phyloP scores from a whole-genome alignment of 2,113 vertebrate species.

The Bagarius yarrelli region DNA sequence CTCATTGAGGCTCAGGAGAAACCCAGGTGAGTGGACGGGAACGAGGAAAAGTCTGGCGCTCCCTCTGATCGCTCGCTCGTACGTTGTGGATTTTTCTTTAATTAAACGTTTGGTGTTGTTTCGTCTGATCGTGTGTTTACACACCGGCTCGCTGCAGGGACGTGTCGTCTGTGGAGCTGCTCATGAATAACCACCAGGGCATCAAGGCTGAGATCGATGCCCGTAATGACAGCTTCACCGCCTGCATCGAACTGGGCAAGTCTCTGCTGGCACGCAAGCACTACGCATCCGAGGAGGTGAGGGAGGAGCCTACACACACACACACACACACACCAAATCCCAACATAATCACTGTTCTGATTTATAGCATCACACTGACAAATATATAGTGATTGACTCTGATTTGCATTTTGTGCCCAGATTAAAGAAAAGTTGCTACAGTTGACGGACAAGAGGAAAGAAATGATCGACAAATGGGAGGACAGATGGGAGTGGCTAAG shows the following conservation, averaged over 20 bases:
- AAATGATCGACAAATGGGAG: conserved; percentile 99
- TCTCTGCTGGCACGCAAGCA: conserved; percentile 90
- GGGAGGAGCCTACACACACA: neutral
- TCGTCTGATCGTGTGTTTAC: neutral
- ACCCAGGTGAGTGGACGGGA: conserved; percentile 68
- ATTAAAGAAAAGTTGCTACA: conserved; percentile 95
- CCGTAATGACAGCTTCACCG: conserved; percentile 92
- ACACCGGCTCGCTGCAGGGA: conserved; percentile 71
- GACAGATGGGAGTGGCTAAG: conserved; percentile 98
- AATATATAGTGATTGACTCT: neutral
- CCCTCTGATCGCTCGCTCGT: no score
- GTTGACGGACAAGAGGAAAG: conserved; percentile 96
- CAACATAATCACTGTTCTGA: neutral
- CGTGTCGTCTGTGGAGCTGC: conserved; percentile 91
- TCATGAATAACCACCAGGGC: conserved; percentile 98
- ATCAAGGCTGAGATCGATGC: conserved; percentile 98
- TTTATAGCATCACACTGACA: no score
- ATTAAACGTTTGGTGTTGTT: neutral
- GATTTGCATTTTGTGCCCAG: conserved; percentile 61
- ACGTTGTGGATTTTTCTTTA: neutral
- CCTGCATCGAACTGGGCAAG: conserved; percentile 93
- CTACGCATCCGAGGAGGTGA: conserved; percentile 92
- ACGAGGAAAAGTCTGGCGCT: neutral
- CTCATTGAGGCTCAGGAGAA: conserved; percentile 96
- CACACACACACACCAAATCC: no score